phyloP scores from a whole-genome alignment of 1,140 invertebrate genomes.

The Danaus plexippus region DNA sequence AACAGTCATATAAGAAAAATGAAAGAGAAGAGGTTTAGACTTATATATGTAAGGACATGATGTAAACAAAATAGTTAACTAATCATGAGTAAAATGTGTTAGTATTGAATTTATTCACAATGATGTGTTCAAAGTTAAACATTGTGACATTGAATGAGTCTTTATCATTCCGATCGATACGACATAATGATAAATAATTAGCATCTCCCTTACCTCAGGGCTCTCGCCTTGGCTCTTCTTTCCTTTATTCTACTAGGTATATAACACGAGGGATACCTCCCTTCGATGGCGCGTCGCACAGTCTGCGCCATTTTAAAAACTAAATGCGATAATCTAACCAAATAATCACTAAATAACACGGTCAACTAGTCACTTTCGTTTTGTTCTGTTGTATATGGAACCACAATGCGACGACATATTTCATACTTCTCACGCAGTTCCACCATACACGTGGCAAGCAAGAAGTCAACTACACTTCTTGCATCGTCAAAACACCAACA shows the following conservation, averaged over 20 bases:
- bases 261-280: constrained; percentile 81
- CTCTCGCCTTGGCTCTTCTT: constrained; percentile 76
- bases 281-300: constrained; percentile 61
- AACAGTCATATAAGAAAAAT: too few relatives aligned
- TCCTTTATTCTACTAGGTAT: constrained; percentile 80
- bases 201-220: constrained; percentile 62
- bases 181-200: constrained; percentile 8
- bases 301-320: constrained; percentile 61
- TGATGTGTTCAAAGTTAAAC: too few relatives aligned
- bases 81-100: too few relatives aligned
- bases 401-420: constrained; percentile 58
- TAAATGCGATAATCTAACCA: constrained; percentile 28
- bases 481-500: constrained; percentile 4
- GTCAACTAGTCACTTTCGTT: constrained; percentile 66
- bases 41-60: too few relatives aligned
- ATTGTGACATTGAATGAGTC: too few relatives aligned
- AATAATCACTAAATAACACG: constrained; percentile 38
- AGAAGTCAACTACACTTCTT: constrained; percentile 8
- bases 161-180: too few relatives aligned
- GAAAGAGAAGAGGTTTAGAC: too few relatives aligned
- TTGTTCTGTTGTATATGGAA: constrained; percentile 63
- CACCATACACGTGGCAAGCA: constrained; percentile 19
- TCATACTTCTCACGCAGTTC: constrained; percentile 45
- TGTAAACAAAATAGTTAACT: too few relatives aligned
- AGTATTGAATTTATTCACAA: too few relatives aligned